Percentiles rank a stretch among this genome's conserved stretches.
Conservation (phyloP, 1,140 invertebrate species). For the Temnothorax nylanderi region DNA sequence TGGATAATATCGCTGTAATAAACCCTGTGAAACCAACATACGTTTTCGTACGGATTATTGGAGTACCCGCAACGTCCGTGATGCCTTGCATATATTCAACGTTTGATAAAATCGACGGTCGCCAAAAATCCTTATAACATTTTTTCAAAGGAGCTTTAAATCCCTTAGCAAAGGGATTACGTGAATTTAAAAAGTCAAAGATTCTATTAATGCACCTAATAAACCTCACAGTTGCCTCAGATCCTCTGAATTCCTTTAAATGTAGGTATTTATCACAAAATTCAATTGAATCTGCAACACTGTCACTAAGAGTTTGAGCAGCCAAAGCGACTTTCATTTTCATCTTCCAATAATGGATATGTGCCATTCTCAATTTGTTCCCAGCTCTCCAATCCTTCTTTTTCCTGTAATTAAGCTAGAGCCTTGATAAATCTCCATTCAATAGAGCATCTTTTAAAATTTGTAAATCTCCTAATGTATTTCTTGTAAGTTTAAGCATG, state of each 20-base stretch:
- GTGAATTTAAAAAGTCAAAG: conserved; percentile 1
- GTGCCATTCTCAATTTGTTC: no score
- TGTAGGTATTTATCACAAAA: background rate
- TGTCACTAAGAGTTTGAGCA: background rate
- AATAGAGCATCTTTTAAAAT: no score
- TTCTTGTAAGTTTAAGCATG: no score
- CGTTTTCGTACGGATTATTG: background rate
- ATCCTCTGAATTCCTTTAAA: background rate
- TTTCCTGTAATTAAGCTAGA: no score
- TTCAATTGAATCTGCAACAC: background rate
- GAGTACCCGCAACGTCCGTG: background rate
- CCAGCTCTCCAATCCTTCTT: no score
- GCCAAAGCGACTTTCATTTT: no score
- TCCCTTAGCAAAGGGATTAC: background rate
- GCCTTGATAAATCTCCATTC: no score
- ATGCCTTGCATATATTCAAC: background rate
- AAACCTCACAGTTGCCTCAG: background rate
- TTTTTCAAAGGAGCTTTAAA: background rate
- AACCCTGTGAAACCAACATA: background rate
- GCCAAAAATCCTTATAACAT: background rate
- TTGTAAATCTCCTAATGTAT: no score
- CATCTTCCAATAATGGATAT: no score
- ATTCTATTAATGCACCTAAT: background rate
- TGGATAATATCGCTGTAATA: background rate
- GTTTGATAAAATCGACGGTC: background rate